phyloP scores from a whole-genome alignment of 2,888 invertebrate species.

The Sinhomidia bicolor region DNA sequence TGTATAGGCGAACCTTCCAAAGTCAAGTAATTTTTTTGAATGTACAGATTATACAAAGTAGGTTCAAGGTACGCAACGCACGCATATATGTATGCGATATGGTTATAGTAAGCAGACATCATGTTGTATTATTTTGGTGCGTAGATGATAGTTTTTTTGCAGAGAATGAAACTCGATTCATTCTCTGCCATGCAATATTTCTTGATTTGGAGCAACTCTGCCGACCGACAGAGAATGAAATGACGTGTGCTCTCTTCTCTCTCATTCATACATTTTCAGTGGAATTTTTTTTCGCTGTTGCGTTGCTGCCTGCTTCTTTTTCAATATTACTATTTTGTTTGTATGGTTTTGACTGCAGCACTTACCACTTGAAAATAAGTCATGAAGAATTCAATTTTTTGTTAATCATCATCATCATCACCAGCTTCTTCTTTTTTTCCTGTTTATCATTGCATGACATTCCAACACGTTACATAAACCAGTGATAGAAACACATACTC shows the following conservation, averaged over 20 bases:
- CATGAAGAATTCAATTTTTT: conserved; percentile 33
- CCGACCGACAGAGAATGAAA: not conserved
- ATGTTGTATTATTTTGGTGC: not conserved
- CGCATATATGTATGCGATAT: too few relatives aligned
- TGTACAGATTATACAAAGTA: too few relatives aligned
- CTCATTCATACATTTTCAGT: conserved; percentile 32
- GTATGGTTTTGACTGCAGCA: not conserved
- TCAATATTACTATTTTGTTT: not conserved
- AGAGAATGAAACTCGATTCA: not conserved
- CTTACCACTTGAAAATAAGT: not conserved
- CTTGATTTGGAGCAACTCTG: conserved; percentile 24
- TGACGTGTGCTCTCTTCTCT: not conserved
- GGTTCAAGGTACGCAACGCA: too few relatives aligned
- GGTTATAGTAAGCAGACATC: too few relatives aligned
- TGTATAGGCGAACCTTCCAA: too few relatives aligned
- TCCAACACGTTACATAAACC: not conserved
- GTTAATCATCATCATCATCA: conserved; percentile 20
- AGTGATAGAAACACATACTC: not conserved
- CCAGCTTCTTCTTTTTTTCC: too few relatives aligned
- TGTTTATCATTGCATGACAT: not conserved
- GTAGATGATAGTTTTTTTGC: not conserved
- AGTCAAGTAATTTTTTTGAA: too few relatives aligned
- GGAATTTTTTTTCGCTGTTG: not conserved
- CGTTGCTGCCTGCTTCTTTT: not conserved
- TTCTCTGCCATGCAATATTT: not conserved